Percentiles rank a stretch among this genome's conserved stretches.
phyloP scores from a whole-genome alignment of 2,888 invertebrate genomes.

The Caprella mutica region DNA sequence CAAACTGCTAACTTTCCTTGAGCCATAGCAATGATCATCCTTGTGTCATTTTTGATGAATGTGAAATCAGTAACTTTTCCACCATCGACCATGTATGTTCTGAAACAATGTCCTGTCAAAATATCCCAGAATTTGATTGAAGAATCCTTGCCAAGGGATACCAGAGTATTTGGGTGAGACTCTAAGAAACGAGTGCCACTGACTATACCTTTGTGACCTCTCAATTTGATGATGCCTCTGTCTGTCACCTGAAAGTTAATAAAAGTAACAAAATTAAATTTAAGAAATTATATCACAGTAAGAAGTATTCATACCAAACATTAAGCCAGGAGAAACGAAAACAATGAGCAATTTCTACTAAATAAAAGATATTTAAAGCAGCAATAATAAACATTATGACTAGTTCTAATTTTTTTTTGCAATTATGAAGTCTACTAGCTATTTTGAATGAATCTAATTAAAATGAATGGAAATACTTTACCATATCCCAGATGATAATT shows the following conservation, averaged over 20 bases:
- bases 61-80: too few species aligned
- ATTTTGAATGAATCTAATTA: neutral
- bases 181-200: constrained; percentile 50
- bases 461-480: constrained; percentile 40
- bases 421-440: neutral
- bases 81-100: too few species aligned
- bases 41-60: too few species aligned
- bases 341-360: too few species aligned
- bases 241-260: constrained; percentile 48
- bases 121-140: constrained; percentile 96
- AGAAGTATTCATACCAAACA: too few species aligned
- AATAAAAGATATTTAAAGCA: neutral
- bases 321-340: too few species aligned
- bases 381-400: neutral
- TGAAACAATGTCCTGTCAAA: constrained; percentile 87
- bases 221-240: constrained; percentile 73
- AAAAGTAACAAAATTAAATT: neutral
- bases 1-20: too few species aligned
- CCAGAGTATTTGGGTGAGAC: constrained; percentile 51
- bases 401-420: neutral
- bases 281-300: neutral
- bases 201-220: constrained; percentile 80
- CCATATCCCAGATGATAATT: constrained; percentile 86
- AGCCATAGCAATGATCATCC: too few species aligned
- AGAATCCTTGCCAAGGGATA: constrained; percentile 83